phyloP scores from a whole-genome alignment of 2,888 invertebrate genomes.

The Macrophya annulata region DNA sequence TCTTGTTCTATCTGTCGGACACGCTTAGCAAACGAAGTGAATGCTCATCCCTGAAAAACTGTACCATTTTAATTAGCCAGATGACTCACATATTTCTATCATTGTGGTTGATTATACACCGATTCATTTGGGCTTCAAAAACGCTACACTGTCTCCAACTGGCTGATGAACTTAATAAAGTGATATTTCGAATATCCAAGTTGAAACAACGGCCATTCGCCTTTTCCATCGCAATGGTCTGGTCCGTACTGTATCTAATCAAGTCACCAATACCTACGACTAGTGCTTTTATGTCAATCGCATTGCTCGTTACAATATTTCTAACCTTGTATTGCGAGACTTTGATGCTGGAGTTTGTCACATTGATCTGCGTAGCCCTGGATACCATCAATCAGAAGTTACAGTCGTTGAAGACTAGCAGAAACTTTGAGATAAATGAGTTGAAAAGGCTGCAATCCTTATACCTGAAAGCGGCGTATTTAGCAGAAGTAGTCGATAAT shows the following conservation, averaged over 20 bases:
- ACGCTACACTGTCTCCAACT: slow-evolving; percentile 23
- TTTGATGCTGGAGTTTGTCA: slow-evolving; percentile 28
- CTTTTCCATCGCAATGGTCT: neutral
- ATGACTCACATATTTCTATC: neutral
- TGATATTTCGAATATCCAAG: neutral
- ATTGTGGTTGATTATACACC: slow-evolving; percentile 28
- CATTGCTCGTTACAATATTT: neutral
- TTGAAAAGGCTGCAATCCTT: slow-evolving; percentile 32
- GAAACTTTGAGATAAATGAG: slow-evolving; percentile 1
- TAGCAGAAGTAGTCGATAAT: slow-evolving; percentile 23
- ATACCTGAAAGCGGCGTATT: neutral
- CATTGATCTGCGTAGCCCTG: slow-evolving; percentile 3
- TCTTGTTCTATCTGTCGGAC: neutral
- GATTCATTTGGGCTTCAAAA: neutral
- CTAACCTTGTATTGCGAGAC: slow-evolving; percentile 9
- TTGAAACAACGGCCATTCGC: slow-evolving; percentile 16
- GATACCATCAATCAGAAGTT: slow-evolving; percentile 8
- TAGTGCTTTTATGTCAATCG: neutral
- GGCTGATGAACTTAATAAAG: neutral
- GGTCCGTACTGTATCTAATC: neutral
- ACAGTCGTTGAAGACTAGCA: slow-evolving; percentile 8
- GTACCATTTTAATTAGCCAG: neutral
- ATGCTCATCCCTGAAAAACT: neutral
- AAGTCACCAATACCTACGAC: neutral
- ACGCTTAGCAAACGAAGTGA: neutral